Conservation (phyloP, 2,797 vertebrate species). For the Luscinia megarhynchos region DNA sequence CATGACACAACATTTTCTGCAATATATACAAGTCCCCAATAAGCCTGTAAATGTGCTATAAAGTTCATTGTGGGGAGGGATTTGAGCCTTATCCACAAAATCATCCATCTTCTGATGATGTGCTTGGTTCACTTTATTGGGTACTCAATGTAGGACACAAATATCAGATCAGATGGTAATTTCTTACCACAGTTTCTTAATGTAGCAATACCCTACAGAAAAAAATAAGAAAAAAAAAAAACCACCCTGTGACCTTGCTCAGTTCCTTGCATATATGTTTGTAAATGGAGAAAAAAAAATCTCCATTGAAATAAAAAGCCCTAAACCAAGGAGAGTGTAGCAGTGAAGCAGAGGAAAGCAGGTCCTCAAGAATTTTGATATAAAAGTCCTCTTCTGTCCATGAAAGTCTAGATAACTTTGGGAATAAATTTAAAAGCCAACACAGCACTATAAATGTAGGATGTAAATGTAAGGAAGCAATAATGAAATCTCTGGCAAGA, state of each 20-base stretch:
- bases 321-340: not conserved
- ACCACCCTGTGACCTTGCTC: not conserved
- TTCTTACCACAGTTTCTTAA: not conserved
- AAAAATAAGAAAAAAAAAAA: not conserved
- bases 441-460: slow-evolving; percentile 14
- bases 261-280: not conserved
- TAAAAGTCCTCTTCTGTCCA: not conserved
- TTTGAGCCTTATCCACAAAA: not conserved
- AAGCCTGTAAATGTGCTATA: not conserved
- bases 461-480: slow-evolving; percentile 44
- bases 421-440: slow-evolving; percentile 51
- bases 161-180: not conserved
- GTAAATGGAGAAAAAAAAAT: not conserved
- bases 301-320: not conserved
- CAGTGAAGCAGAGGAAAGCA: not conserved
- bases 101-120: not conserved
- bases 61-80: not conserved
- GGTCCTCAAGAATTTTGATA: slow-evolving; percentile 1
- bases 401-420: slow-evolving; percentile 6
- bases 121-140: not conserved
- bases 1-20: not conserved
- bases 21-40: not conserved
- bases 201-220: not conserved
- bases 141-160: not conserved
- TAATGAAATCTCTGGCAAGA: slow-evolving; percentile 55